Conservation (phyloP, 2,888 invertebrate genomes). For the Melanophora roralis region DNA sequence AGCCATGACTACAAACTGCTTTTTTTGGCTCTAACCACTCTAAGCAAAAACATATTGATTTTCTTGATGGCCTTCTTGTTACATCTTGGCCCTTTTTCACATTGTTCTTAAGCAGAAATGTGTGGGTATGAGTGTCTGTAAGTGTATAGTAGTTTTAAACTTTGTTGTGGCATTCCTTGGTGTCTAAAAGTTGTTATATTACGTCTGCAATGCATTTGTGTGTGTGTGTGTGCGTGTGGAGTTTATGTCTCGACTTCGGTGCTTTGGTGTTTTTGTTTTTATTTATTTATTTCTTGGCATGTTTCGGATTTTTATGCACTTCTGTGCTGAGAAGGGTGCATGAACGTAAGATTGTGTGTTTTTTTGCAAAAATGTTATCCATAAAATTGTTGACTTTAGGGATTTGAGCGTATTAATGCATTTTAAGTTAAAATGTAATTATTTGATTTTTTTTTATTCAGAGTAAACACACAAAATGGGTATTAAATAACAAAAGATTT, state of each 20-base stretch:
- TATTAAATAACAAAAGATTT: too few species aligned
- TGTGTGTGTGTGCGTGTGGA: background rate
- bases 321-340: background rate
- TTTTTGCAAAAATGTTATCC: slow-evolving; percentile 28
- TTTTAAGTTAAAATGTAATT: slow-evolving; percentile 59
- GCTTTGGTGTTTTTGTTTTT: slow-evolving; percentile 31
- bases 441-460: slow-evolving; percentile 51
- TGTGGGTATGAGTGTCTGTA: slow-evolving; percentile 19
- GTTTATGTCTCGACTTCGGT: slow-evolving; percentile 15
- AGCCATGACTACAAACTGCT: too few species aligned
- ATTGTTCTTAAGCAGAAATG: slow-evolving; percentile 4
- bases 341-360: background rate
- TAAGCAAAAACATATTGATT: slow-evolving; percentile 68
- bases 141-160: slow-evolving; percentile 47
- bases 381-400: slow-evolving; percentile 53
- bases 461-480: too few species aligned
- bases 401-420: slow-evolving; percentile 54
- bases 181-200: slow-evolving; percentile 53
- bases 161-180: slow-evolving; percentile 60
- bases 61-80: slow-evolving; percentile 63
- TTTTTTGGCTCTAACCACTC: slow-evolving; percentile 10
- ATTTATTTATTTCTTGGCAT: slow-evolving; percentile 35
- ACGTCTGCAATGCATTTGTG: background rate
- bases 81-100: slow-evolving; percentile 24
- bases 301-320: slow-evolving; percentile 39